phyloP scores from a whole-genome alignment of 1,140 invertebrate species.

The Linepithema humile region DNA sequence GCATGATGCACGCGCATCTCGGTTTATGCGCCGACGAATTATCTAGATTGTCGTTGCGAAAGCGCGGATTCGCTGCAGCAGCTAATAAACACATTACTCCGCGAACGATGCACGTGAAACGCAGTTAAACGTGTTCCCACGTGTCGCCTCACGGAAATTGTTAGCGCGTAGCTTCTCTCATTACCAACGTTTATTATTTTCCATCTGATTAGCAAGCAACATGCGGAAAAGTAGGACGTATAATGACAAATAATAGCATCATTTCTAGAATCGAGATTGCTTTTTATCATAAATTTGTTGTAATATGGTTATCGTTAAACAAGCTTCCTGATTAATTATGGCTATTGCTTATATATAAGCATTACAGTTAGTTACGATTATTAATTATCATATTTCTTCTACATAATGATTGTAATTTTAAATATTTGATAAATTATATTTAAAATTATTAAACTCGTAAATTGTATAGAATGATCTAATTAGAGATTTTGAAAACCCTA shows the following conservation, averaged over 20 bases:
- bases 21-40: neutral
- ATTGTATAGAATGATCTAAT: neutral
- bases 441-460: neutral
- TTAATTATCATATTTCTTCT: neutral
- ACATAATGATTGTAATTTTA: neutral
- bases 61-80: neutral
- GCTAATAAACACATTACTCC: conserved; percentile 44
- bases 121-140: conserved; percentile 55
- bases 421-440: neutral
- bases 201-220: conserved; percentile 16
- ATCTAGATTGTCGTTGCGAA: conserved; percentile 30
- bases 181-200: conserved; percentile 57
- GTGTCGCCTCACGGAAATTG: conserved; percentile 44
- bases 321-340: neutral
- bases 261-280: neutral
- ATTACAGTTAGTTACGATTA: neutral
- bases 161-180: conserved; percentile 29
- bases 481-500: neutral
- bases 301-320: conserved; percentile 9
- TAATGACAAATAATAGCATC: conserved; percentile 11
- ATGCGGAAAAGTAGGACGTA: conserved; percentile 27
- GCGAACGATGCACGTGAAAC: conserved; percentile 27
- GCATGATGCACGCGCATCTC: neutral
- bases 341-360: neutral
- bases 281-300: conserved; percentile 13